phyloP scores from a whole-genome alignment of 2,888 invertebrate genomes.

The Sarcophaga subvicina region DNA sequence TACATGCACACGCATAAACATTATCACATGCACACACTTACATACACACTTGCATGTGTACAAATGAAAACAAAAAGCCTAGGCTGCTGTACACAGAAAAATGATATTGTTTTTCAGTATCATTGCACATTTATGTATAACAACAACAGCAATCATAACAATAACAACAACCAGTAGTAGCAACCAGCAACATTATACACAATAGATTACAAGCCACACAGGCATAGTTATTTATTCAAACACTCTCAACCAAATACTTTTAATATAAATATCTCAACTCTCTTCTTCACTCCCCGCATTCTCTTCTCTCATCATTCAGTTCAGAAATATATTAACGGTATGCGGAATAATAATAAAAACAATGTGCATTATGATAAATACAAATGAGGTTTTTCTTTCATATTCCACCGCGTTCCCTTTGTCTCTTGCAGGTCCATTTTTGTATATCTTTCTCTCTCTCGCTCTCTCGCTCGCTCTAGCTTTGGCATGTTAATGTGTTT shows the following conservation, averaged over 20 bases:
- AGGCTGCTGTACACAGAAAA: slow-evolving; percentile 17
- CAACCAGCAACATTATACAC: background rate
- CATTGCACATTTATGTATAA: slow-evolving; percentile 41
- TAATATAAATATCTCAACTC: background rate
- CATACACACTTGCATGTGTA: background rate
- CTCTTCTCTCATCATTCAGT: background rate
- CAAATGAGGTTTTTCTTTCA: slow-evolving; percentile 15
- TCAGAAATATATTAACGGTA: slow-evolving; percentile 10
- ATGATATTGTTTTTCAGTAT: slow-evolving; percentile 47
- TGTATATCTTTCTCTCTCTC: slow-evolving; percentile 5
- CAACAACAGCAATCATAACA: background rate
- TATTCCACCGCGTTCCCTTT: slow-evolving; percentile 2
- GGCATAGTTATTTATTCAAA: background rate
- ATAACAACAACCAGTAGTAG: background rate
- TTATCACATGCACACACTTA: background rate
- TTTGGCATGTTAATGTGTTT: background rate
- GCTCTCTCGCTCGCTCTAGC: slow-evolving; percentile 13
- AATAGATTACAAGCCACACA: background rate
- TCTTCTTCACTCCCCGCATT: background rate
- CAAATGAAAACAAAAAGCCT: background rate
- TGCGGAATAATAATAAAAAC: slow-evolving; percentile 31
- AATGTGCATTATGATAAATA: slow-evolving; percentile 42
- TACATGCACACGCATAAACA: background rate
- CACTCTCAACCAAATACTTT: background rate
- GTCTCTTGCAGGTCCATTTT: slow-evolving; percentile 23